These are phyloP conservation scores for Sphaeramia orbicularis DNA, from an alignment of 2,797 vertebrate species.

Conservation along the genomic window DNA sequence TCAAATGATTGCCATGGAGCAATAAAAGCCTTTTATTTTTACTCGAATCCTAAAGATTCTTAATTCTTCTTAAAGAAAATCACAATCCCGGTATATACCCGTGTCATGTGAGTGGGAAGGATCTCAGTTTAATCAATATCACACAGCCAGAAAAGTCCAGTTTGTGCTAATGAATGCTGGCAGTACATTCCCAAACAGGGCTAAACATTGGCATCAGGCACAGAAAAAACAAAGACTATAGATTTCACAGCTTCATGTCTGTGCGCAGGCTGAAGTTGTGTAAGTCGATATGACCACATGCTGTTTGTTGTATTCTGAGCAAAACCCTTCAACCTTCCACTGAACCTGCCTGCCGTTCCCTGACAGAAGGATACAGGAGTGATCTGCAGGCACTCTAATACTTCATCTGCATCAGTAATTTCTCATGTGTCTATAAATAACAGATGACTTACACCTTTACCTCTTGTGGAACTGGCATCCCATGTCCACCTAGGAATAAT, in stretches of 20 bases:
- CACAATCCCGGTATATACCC: too few relatives aligned
- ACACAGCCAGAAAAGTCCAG: conserved; percentile 14
- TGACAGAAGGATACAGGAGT: background rate
- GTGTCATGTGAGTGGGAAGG: too few relatives aligned
- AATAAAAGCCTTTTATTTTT: too few relatives aligned
- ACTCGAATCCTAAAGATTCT: too few relatives aligned
- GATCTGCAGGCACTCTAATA: background rate
- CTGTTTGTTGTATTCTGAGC: background rate
- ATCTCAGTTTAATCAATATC: conserved; percentile 14
- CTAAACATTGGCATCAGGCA: background rate
- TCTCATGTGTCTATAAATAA: conserved; percentile 3
- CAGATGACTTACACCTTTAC: background rate
- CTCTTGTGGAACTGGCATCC: background rate
- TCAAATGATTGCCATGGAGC: too few relatives aligned
- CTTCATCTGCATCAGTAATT: conserved; percentile 5
- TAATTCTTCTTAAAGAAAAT: too few relatives aligned
- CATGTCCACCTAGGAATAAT: too few relatives aligned
- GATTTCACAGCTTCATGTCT: conserved; percentile 22
- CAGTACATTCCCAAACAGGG: background rate
- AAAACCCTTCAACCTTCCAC: background rate
- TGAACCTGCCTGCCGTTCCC: background rate
- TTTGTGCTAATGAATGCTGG: conserved; percentile 27
- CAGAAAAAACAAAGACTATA: background rate
- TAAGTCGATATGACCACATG: conserved; percentile 23
- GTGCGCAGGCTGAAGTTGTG: conserved; percentile 4